Evolutionary conservation across 2,113 vertebrate species (phyloP), one percentile per base, ranked within the genome.

Genomic region (Odontesthes bonariensis): DNA sequence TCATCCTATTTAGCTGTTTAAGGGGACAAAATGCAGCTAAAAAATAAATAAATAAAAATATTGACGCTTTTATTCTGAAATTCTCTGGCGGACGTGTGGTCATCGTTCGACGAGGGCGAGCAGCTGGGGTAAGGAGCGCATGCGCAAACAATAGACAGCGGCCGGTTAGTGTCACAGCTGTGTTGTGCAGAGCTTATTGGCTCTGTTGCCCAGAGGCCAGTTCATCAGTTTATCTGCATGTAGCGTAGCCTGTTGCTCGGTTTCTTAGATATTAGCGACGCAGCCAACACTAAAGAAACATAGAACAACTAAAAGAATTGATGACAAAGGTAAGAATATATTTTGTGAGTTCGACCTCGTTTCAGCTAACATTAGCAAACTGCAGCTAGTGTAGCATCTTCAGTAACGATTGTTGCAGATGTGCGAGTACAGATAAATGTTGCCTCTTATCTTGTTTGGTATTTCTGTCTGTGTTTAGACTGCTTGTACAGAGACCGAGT

Each of bases 321-420:
- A 82, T 81, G 77, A 77, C 9, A 79, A 75, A 90, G 84, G 88
- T 90, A 75, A 81, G 68, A 68, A 40, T 59, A 33, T 0, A 35
- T 72, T 5, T 23, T 5, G 8, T 8, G 3, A 31, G 6, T 13
- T 22, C 17, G 44, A 42, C 9, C 20, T 4, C 8, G 17, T 20
- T 55, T 61, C 13, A 16, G 75, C 79, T 83, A 86, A 70, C 47
- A 32, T 68, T 85, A 86, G 83, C 78, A 5, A 8, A 13, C 33
- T 31, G 12, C 32, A 59, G 79, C 85, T 59, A 20, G 20, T 16
- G 1, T 9, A 8, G 16, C 14, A 27, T 32, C 51, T 11, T 54
- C 13, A 64, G 35, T 51, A 56, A 35, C 13, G 3, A 12, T 31
- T 42, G n/a, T 22, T 61, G 23, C 17, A 49, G 19, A 49, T 49